Conservation (phyloP, 2,888 invertebrate genomes). For the Meta bourneti region DNA sequence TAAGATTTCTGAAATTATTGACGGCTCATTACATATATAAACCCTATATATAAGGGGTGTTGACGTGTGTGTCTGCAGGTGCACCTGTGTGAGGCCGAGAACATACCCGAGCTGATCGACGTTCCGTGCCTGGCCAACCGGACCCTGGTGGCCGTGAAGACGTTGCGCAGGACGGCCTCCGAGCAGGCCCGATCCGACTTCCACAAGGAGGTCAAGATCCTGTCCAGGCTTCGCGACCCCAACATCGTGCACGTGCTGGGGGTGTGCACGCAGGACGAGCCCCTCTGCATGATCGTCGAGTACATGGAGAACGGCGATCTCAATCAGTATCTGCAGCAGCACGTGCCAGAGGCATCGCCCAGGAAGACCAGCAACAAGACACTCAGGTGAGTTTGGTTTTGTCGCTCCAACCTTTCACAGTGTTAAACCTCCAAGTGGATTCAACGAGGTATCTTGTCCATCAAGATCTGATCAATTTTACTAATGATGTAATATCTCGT, state of each 20-base stretch:
- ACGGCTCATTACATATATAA: too few relatives aligned
- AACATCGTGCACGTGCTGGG: constrained; percentile 92
- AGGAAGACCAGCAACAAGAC: constrained; percentile 85
- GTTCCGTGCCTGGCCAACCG: constrained; percentile 84
- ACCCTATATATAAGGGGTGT: too few relatives aligned
- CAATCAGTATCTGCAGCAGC: constrained; percentile 88
- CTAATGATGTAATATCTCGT: too few relatives aligned
- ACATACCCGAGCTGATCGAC: constrained; percentile 78
- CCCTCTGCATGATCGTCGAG: constrained; percentile 93
- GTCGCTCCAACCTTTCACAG: too few relatives aligned
- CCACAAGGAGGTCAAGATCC: constrained; percentile 90
- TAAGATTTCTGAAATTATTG: too few relatives aligned
- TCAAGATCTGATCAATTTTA: too few relatives aligned
- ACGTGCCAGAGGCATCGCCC: constrained; percentile 85
- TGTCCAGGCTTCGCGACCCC: constrained; percentile 91
- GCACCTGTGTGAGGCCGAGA: constrained; percentile 80
- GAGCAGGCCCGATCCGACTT: constrained; percentile 89
- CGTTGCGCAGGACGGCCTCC: constrained; percentile 88
- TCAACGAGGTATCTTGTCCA: too few relatives aligned
- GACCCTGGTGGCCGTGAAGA: constrained; percentile 91
- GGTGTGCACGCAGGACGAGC: constrained; percentile 89
- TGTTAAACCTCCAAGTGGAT: too few relatives aligned
- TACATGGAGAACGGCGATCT: constrained; percentile 93
- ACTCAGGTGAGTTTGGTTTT: constrained; percentile 84
- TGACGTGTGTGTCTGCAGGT: constrained; percentile 78